phyloP scores from a whole-genome alignment of 2,797 vertebrate genomes.

The Scleropages formosus region DNA sequence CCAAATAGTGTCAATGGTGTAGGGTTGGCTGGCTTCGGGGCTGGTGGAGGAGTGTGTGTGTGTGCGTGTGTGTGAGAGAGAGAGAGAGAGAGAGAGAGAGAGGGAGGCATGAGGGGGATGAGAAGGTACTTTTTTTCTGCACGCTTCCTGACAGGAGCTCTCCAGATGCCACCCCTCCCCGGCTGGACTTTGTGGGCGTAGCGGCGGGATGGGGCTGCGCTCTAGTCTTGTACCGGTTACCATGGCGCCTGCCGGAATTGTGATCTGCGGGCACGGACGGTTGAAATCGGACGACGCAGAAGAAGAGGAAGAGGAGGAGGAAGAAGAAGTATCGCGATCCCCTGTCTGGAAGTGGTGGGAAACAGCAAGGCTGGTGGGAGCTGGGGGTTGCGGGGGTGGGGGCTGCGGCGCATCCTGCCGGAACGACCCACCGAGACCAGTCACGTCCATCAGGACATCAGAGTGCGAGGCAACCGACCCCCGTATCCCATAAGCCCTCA shows the following conservation, averaged over 20 bases:
- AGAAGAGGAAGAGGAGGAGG: background rate
- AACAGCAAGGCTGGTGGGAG: background rate
- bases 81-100: no score
- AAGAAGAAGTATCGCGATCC: no score
- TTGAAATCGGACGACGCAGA: conserved; percentile 34
- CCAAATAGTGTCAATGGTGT: conserved; percentile 39
- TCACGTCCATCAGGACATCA: background rate
- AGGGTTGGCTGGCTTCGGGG: no score
- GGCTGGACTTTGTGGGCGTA: background rate
- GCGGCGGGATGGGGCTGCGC: conserved; percentile 23
- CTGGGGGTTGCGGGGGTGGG: no score
- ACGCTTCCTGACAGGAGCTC: conserved; percentile 36
- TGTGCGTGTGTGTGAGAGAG: background rate
- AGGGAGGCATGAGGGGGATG: conserved; percentile 25
- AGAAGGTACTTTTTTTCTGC: conserved; percentile 27
- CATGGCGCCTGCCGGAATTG: conserved; percentile 45
- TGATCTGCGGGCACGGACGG: conserved; percentile 42
- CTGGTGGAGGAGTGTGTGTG: background rate
- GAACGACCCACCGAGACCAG: background rate
- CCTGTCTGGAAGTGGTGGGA: background rate
- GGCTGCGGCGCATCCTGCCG: background rate
- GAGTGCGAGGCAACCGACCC: no score
- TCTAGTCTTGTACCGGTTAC: conserved; percentile 43
- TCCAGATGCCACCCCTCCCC: background rate
- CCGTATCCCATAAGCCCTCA: no score